Evolutionary conservation across 1,140 invertebrate species (phyloP), one percentile per base, ranked within the genome.

Genomic region (Drosophila sp.): DNA sequence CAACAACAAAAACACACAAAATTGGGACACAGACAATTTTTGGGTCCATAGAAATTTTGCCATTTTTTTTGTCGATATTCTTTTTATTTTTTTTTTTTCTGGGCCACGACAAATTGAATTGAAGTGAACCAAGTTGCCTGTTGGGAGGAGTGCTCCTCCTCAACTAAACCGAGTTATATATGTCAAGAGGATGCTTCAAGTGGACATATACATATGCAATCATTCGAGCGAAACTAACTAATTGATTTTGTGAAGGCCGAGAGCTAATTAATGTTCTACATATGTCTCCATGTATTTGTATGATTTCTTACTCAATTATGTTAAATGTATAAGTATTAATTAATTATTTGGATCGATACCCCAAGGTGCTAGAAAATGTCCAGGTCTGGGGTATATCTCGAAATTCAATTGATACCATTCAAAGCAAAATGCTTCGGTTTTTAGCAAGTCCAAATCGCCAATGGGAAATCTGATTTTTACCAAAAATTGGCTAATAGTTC

Each of bases 301-400:
- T 66, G 84, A 89, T 80, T 87, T 87, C 83, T 69, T 57, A 29
- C 30, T 62, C 54, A 67, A 73, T 80, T 65, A 71, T 72, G 76
- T 82, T 77, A 83, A 72, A 30, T 66, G 41, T 33, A 63, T 33
- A 63, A 50, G 35, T 38, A 70, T 64, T 35, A 55, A 60, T 66
- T 55, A 41, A 25, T 30, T 23, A 38, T 38, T 29, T 8, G 25
- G 25, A 33, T 35, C 27, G 7, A 4, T 35, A 60, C 27, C 50
- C 61, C 23, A 67, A 7, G 84, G 83, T 1, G 72, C 70, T 27
- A 58, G 55, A 27, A 23, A 83, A 2, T 6, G 0, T 1, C 55
- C 58, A 4, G 72, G 69, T 10, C 76, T 44, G 0, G 2, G n/a
- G 2, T 32, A 3, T 0, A 47, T 25, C 5, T 87, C 57, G n/a